Conservation (phyloP, 2,888 invertebrate species). For the Exocentrus adspersus region DNA sequence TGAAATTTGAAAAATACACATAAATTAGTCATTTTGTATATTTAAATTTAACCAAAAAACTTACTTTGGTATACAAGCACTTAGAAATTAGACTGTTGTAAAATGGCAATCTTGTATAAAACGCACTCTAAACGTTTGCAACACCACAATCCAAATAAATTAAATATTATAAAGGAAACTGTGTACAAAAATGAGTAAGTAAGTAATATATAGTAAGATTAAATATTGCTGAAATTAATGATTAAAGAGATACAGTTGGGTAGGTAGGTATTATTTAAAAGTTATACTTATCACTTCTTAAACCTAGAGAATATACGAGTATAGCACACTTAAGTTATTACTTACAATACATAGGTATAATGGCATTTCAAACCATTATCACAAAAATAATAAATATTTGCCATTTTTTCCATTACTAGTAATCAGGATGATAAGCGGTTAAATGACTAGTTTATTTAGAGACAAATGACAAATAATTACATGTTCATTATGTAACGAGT, state of each 20-base stretch:
- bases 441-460: slow-evolving; percentile 39
- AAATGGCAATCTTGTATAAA: slow-evolving; percentile 49
- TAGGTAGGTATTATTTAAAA: slow-evolving; percentile 34
- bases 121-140: slow-evolving; percentile 42
- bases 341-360: slow-evolving; percentile 60
- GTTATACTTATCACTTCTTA: slow-evolving; percentile 41
- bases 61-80: slow-evolving; percentile 56
- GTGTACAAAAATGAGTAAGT: slow-evolving; percentile 45
- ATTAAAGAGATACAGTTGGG: slow-evolving; percentile 41
- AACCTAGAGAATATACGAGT: slow-evolving; percentile 53
- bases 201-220: slow-evolving; percentile 31
- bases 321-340: slow-evolving; percentile 63
- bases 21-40: slow-evolving; percentile 41
- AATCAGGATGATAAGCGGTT: slow-evolving; percentile 30
- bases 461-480: slow-evolving; percentile 40
- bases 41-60: slow-evolving; percentile 53
- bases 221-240: slow-evolving; percentile 44
- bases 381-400: slow-evolving; percentile 51
- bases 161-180: slow-evolving; percentile 41
- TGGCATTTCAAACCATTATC: slow-evolving; percentile 61
- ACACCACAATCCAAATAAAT: slow-evolving; percentile 45
- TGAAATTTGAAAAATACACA: no score
- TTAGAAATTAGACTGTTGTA: slow-evolving; percentile 45
- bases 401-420: slow-evolving; percentile 41
- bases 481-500: slow-evolving; percentile 4